These are phyloP conservation scores for Hipposideros armiger DNA, from an alignment of 2,113 vertebrate genomes.

Conservation along the genomic window DNA sequence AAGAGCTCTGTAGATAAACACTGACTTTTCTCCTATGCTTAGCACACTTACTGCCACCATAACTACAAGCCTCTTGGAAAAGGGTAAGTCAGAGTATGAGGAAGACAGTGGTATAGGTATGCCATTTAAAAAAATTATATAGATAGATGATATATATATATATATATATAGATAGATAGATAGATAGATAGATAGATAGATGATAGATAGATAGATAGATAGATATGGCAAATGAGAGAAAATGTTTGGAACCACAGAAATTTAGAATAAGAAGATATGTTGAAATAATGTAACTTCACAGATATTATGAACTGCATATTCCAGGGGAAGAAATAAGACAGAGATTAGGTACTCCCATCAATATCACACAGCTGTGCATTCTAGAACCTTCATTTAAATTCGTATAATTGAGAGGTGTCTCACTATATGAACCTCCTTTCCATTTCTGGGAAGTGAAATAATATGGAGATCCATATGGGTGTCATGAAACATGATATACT, in stretches of 20 bases:
- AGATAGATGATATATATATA: no score
- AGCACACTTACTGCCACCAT: background rate
- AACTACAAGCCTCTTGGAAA: background rate
- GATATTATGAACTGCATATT: constrained; percentile 24
- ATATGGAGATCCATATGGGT: constrained; percentile 26
- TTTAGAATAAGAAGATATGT: background rate
- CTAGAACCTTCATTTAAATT: constrained; percentile 51
- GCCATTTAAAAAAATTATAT: no score
- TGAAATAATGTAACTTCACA: constrained; percentile 44
- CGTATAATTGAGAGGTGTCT: constrained; percentile 8
- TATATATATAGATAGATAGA: no score
- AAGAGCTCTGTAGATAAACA: background rate
- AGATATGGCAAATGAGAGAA: background rate
- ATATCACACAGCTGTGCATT: constrained; percentile 27
- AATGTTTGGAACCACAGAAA: background rate
- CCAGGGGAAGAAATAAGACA: background rate
- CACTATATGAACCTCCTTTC: constrained; percentile 23
- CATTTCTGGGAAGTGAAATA: constrained; percentile 49
- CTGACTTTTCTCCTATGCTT: background rate
- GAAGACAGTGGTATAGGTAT: background rate
- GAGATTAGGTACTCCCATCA: constrained; percentile 20
- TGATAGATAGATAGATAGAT: no score
- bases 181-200: no score
- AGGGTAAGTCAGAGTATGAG: background rate
- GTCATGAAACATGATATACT: constrained; percentile 24